Conservation (phyloP, 2,113 vertebrate species). For the Mobula birostris region DNA sequence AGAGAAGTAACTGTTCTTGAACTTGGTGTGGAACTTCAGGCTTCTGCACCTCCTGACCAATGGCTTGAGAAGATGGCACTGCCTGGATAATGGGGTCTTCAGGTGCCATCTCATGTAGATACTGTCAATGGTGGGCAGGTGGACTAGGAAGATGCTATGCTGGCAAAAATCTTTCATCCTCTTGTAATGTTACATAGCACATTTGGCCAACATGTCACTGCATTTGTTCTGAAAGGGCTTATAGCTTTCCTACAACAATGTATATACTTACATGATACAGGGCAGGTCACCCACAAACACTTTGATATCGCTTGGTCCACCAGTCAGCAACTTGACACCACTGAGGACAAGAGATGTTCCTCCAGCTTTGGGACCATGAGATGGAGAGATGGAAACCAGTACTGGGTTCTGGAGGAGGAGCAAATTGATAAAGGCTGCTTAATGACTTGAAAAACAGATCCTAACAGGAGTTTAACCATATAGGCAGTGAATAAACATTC, state of each 20-base stretch:
- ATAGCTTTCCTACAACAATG: background rate
- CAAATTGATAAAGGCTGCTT: background rate
- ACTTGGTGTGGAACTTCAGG: too few relatives aligned
- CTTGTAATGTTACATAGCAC: background rate
- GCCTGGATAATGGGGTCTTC: too few relatives aligned
- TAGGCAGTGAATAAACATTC: too few relatives aligned
- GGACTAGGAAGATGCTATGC: too few relatives aligned
- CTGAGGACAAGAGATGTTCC: conserved; percentile 77
- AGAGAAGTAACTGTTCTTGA: too few relatives aligned
- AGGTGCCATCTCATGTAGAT: too few relatives aligned
- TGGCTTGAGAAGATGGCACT: too few relatives aligned
- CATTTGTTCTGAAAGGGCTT: background rate
- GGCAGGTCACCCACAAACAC: conserved; percentile 73
- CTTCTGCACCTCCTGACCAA: too few relatives aligned
- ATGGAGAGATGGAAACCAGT: conserved; percentile 71
- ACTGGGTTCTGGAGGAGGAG: conserved; percentile 66
- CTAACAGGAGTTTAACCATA: background rate
- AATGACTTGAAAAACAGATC: background rate
- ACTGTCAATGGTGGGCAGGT: too few relatives aligned
- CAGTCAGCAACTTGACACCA: conserved; percentile 79
- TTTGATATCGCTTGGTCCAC: conserved; percentile 68
- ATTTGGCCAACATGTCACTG: background rate
- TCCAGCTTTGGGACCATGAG: conserved; percentile 77
- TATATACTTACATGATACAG: conserved; percentile 72
- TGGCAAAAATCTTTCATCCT: too few relatives aligned